Conservation (phyloP, 2,113 vertebrate species). For the Pituophis catenifer region DNA sequence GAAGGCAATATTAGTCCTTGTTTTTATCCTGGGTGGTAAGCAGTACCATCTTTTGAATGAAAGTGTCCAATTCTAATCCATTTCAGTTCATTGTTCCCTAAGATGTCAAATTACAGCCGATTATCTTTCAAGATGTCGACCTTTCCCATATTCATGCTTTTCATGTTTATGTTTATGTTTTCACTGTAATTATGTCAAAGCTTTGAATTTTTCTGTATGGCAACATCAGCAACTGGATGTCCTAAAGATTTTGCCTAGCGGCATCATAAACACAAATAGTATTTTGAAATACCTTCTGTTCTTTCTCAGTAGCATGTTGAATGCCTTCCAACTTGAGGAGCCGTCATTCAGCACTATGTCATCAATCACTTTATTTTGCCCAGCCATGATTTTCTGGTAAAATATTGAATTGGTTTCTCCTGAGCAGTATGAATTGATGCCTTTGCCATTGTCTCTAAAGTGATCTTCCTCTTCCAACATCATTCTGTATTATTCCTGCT, state of each 20-base stretch:
- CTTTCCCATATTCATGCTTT: neutral
- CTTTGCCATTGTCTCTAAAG: neutral
- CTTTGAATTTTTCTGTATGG: neutral
- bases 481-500: neutral
- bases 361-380: neutral
- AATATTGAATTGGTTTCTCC: neutral
- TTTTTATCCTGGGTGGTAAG: neutral
- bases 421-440: neutral
- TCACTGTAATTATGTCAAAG: neutral
- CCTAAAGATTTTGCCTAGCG: neutral
- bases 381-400: neutral
- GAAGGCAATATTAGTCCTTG: neutral
- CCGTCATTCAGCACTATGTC: neutral
- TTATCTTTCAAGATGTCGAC: neutral
- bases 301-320: neutral
- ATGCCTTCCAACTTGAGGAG: neutral
- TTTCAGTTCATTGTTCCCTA: neutral
- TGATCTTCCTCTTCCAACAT: neutral
- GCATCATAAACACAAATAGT: neutral
- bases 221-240: neutral
- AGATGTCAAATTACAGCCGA: neutral
- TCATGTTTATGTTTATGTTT: neutral
- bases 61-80: neutral
- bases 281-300: neutral
- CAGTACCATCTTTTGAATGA: neutral